phyloP scores from a whole-genome alignment of 2,888 invertebrate species.

The Cyrtodaria siliqua region DNA sequence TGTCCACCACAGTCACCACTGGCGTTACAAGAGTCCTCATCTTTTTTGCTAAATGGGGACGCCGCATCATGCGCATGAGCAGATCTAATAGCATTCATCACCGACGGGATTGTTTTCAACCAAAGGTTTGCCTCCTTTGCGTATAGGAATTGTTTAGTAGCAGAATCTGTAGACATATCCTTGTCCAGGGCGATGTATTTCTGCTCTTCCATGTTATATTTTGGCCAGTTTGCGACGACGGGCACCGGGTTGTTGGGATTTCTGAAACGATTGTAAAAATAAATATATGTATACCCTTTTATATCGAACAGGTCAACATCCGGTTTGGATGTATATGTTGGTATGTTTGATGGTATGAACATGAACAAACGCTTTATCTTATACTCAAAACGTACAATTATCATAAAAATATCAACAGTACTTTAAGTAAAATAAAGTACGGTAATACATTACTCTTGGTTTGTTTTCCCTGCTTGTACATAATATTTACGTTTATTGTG shows the following conservation, averaged over 20 bases:
- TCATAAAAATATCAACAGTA: too few species aligned
- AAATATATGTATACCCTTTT: too few species aligned
- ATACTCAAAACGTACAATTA: too few species aligned
- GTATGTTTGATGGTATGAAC: too few species aligned
- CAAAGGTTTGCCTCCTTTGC: constrained; percentile 25
- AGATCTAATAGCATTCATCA: constrained; percentile 5
- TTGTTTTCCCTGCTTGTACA: too few species aligned
- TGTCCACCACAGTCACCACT: not conserved
- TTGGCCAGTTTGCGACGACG: constrained; percentile 7
- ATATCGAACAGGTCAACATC: too few species aligned
- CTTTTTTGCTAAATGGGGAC: not conserved
- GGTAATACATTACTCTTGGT: too few species aligned
- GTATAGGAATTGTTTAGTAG: constrained; percentile 2
- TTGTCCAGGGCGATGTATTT: constrained; percentile 18
- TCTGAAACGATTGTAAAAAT: constrained; percentile 8
- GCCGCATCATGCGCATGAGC: not conserved
- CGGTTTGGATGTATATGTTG: too few species aligned
- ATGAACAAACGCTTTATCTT: too few species aligned
- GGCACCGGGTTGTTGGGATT: constrained; percentile 15
- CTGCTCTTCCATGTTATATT: constrained; percentile 10
- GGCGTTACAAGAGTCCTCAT: not conserved
- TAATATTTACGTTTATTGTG: too few species aligned
- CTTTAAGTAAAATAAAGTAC: too few species aligned
- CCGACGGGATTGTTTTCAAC: constrained; percentile 10
- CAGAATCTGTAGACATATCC: constrained; percentile 4